phyloP scores from a whole-genome alignment of 2,888 invertebrate species.

The Tachina lurida region DNA sequence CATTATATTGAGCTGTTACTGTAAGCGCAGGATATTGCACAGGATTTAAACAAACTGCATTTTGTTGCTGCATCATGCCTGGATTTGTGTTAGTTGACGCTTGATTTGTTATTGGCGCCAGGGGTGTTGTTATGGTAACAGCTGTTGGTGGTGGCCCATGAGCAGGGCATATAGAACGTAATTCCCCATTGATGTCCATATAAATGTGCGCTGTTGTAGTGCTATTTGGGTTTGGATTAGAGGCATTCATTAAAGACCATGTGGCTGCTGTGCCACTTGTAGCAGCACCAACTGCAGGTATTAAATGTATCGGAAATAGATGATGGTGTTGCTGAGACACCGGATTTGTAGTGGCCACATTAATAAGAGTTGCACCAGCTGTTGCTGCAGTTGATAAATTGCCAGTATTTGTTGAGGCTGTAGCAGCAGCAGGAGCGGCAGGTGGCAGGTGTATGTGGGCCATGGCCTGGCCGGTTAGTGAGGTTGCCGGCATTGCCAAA shows the following conservation, averaged over 20 bases:
- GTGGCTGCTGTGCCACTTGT: neutral
- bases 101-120: constrained; percentile 58
- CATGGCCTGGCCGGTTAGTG: constrained; percentile 62
- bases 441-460: constrained; percentile 75
- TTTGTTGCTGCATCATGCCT: constrained; percentile 54
- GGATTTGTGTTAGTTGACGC: constrained; percentile 11
- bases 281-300: constrained; percentile 54
- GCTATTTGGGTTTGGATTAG: constrained; percentile 14
- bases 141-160: constrained; percentile 79
- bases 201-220: constrained; percentile 83
- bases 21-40: constrained; percentile 45
- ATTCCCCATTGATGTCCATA: constrained; percentile 86
- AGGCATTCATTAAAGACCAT: constrained; percentile 53
- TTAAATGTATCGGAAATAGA: constrained; percentile 63
- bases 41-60: constrained; percentile 45
- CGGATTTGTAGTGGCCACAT: constrained; percentile 79
- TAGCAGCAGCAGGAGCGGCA: constrained; percentile 79
- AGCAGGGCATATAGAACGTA: constrained; percentile 83
- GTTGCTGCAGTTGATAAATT: constrained; percentile 81
- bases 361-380: constrained; percentile 83
- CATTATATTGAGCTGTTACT: constrained; percentile 62
- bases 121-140: constrained; percentile 39
- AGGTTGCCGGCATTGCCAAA: constrained; percentile 59
- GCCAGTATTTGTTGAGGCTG: constrained; percentile 81
- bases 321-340: constrained; percentile 46